Percentiles rank a stretch among this genome's conserved stretches.
Conservation (phyloP, 2,888 invertebrate species). For the Boloria euphrosyne region DNA sequence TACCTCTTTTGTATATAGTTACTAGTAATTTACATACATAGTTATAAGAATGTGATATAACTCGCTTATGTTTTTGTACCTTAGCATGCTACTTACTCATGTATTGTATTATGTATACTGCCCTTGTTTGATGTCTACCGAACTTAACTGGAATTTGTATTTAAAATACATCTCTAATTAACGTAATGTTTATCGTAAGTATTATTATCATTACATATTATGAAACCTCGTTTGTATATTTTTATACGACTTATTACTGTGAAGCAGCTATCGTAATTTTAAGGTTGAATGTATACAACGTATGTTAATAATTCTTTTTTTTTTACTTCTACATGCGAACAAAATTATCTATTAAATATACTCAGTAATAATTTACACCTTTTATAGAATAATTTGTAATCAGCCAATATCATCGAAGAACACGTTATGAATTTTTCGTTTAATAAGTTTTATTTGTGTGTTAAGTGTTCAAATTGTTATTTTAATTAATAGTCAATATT, state of each 20-base stretch:
- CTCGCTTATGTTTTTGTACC: slow-evolving; percentile 22
- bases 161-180: slow-evolving; percentile 18
- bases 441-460: background rate
- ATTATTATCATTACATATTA: background rate
- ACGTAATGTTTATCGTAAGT: slow-evolving; percentile 7
- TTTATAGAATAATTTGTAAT: background rate
- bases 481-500: background rate
- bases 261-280: slow-evolving; percentile 3
- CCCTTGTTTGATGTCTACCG: slow-evolving; percentile 33
- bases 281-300: background rate
- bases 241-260: slow-evolving; percentile 26
- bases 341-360: slow-evolving; percentile 7
- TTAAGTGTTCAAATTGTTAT: background rate
- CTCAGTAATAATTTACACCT: slow-evolving; percentile 4
- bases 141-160: slow-evolving; percentile 17
- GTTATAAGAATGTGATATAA: slow-evolving; percentile 11
- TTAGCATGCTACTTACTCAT: background rate
- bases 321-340: slow-evolving; percentile 4
- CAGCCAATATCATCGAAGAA: background rate
- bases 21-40: slow-evolving; percentile 17
- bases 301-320: background rate
- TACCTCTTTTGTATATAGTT: slow-evolving; percentile 55
- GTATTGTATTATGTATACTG: slow-evolving; percentile 17
- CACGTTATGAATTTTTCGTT: background rate
- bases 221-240: slow-evolving; percentile 24